A percentile compares a stretch with the other conserved stretches of the same genome.
phyloP scores from a whole-genome alignment of 2,888 invertebrate genomes.

The Maniola hyperantus region DNA sequence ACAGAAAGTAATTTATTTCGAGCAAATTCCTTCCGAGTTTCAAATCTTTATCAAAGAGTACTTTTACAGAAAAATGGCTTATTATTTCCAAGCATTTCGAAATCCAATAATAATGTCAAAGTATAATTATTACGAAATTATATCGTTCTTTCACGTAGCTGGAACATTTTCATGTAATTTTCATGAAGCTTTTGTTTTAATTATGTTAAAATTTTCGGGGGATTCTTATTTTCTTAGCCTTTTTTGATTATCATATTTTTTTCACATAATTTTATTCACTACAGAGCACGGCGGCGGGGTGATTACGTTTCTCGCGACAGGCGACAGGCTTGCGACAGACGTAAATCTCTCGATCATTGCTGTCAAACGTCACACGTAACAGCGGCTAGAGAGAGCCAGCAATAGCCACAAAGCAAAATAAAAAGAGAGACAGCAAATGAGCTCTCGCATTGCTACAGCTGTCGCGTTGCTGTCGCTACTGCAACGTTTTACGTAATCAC shows the following conservation, averaged over 20 bases:
- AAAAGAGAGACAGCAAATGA: too few relatives aligned
- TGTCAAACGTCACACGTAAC: too few relatives aligned
- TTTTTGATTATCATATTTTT: too few relatives aligned
- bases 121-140: constrained; percentile 1
- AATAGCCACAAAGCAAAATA: too few relatives aligned
- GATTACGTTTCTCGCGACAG: too few relatives aligned
- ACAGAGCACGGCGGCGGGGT: too few relatives aligned
- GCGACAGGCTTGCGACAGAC: too few relatives aligned
- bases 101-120: constrained; percentile 4
- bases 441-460: too few relatives aligned
- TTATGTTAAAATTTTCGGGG: not conserved
- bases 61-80: not conserved
- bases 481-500: too few relatives aligned
- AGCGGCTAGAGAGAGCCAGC: too few relatives aligned
- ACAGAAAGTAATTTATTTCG: not conserved
- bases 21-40: not conserved
- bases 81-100: not conserved
- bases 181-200: not conserved
- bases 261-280: not conserved
- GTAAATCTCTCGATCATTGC: too few relatives aligned
- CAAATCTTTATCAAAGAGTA: not conserved
- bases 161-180: not conserved
- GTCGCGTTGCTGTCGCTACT: too few relatives aligned
- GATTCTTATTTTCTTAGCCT: not conserved
- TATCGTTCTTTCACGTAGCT: not conserved